These are phyloP conservation scores for Yponomeuta plumbellus DNA, from an alignment of 2,888 invertebrate species.

Conservation along the genomic window DNA sequence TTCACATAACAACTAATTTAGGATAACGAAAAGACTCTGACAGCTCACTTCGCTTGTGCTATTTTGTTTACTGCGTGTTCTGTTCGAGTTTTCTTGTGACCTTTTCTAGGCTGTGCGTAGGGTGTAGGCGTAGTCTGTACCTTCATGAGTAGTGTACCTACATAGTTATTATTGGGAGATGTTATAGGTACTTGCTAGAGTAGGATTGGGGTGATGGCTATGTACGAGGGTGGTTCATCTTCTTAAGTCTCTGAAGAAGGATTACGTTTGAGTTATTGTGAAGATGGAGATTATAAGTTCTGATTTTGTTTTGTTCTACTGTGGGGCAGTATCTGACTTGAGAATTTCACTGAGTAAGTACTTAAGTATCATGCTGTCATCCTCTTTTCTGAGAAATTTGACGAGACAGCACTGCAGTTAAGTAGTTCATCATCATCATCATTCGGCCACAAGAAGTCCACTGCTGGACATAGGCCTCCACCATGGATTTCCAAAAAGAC, in stretches of 20 bases:
- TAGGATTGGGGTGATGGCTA: slow-evolving; percentile 41
- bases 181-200: slow-evolving; percentile 26
- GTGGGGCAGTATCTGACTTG: no score
- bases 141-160: background rate
- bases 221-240: slow-evolving; percentile 58
- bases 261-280: slow-evolving; percentile 64
- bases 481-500: no score
- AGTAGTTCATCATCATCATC: no score
- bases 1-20: slow-evolving; percentile 16
- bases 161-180: slow-evolving; percentile 41
- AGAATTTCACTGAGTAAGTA: no score
- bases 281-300: slow-evolving; percentile 22
- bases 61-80: background rate
- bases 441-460: no score
- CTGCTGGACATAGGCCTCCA: no score
- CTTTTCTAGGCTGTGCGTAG: slow-evolving; percentile 3
- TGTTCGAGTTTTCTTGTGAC: background rate
- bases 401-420: no score
- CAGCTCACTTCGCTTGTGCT: background rate
- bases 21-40: background rate
- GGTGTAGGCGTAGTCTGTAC: background rate
- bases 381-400: no score
- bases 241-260: slow-evolving; percentile 57
- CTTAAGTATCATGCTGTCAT: no score
- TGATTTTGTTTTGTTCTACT: no score